phyloP scores from a whole-genome alignment of 2,113 vertebrate species.

The Sylvia atricapilla region DNA sequence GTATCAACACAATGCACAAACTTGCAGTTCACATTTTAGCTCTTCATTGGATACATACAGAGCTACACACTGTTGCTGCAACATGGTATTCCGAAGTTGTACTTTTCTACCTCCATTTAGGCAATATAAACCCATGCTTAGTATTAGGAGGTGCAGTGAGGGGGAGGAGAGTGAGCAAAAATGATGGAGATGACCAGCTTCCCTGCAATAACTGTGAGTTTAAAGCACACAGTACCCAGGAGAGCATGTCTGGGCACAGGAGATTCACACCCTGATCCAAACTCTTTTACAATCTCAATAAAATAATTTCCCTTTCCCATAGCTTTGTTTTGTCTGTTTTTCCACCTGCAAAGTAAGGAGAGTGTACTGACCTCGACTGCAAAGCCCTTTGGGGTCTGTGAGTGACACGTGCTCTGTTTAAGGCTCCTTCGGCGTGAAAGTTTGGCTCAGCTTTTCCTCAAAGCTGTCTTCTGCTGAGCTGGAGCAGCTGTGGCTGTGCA shows the following conservation, averaged over 20 bases:
- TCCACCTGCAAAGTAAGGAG: neutral
- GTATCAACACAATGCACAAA: neutral
- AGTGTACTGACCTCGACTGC: neutral
- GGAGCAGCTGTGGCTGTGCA: neutral
- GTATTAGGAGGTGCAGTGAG: neutral
- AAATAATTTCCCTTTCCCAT: neutral
- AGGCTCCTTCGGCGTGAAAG: neutral
- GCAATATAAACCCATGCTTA: neutral
- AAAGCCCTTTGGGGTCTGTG: neutral
- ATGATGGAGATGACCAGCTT: neutral
- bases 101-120: neutral
- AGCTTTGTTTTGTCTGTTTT: neutral
- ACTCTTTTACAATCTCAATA: neutral
- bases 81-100: neutral
- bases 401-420: neutral
- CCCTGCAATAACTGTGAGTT: neutral
- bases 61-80: neutral
- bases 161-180: neutral
- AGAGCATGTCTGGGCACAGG: neutral
- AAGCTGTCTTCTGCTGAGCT: neutral
- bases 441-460: neutral
- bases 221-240: neutral
- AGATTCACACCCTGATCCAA: neutral
- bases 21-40: neutral
- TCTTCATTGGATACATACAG: rapidly evolving